Evolutionary conservation across 2,113 vertebrate species (phyloP).

Genomic region (Cepphus grylle): DNA sequence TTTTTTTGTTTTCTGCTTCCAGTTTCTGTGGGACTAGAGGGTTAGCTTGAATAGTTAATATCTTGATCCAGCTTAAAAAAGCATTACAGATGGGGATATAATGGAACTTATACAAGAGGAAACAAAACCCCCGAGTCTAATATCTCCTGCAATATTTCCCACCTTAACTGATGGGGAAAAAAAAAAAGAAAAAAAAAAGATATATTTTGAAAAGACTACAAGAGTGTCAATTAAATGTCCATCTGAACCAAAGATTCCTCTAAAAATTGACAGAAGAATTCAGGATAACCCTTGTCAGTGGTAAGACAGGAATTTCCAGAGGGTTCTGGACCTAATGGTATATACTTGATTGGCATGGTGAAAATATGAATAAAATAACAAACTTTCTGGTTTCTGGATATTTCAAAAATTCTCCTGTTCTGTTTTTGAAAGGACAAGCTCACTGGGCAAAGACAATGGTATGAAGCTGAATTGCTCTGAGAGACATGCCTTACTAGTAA

Average conservation of each 20-base stretch:
- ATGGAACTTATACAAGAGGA: not conserved
- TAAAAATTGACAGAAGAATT: not conserved
- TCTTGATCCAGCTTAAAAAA: not conserved
- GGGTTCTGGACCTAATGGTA: not conserved
- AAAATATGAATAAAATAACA: not conserved
- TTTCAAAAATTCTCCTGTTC: not conserved
- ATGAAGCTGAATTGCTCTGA: not conserved
- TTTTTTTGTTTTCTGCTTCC: not conserved
- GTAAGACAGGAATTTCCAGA: not conserved
- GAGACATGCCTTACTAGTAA: not conserved
- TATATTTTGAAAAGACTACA: not conserved
- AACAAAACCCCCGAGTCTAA: not conserved
- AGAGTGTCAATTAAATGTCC: not conserved
- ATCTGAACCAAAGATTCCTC: not conserved
- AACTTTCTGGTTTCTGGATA: not conserved
- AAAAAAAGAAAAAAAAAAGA: not conserved
- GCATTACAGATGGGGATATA: not conserved
- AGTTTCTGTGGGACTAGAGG: not conserved
- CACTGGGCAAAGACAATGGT: not conserved
- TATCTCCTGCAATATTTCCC: not conserved
- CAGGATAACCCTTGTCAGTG: not conserved
- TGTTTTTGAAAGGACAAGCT: not conserved
- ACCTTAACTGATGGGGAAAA: fast-evolving
- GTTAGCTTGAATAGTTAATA: not conserved
- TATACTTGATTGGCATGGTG: not conserved